These are phyloP conservation scores for Leptinotarsa tumamoca DNA, from an alignment of 2,888 invertebrate species.

Conservation along the genomic window DNA sequence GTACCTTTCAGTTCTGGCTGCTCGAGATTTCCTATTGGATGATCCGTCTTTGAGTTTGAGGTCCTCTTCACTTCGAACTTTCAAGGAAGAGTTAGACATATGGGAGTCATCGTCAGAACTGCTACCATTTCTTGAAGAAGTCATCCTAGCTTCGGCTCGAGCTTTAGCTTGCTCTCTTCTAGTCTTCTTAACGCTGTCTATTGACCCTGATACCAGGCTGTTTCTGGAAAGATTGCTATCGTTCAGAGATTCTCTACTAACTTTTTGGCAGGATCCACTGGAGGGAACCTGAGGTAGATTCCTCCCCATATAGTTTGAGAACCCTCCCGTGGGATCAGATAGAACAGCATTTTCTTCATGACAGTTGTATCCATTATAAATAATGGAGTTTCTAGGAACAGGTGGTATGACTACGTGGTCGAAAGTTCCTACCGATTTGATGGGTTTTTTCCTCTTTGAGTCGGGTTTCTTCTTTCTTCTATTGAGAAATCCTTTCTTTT, in stretches of 20 bases:
- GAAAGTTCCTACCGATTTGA: conserved; percentile 71
- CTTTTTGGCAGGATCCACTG: conserved; percentile 61
- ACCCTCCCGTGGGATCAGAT: conserved; percentile 70
- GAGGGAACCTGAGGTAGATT: conserved; percentile 53
- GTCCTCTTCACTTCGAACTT: conserved; percentile 78
- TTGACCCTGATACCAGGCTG: conserved; percentile 64
- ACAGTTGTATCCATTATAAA: conserved; percentile 51
- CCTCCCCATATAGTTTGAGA: conserved; percentile 54
- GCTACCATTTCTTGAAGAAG: conserved; percentile 72
- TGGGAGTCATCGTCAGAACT: conserved; percentile 81
- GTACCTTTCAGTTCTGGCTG: conserved; percentile 84
- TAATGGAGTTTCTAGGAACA: conserved; percentile 42
- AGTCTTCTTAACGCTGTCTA: conserved; percentile 69
- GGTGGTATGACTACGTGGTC: conserved; percentile 73
- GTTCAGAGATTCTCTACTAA: conserved; percentile 49
- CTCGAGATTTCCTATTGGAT: conserved; percentile 75
- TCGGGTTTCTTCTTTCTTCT: conserved; percentile 63
- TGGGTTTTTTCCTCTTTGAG: conserved; percentile 69
- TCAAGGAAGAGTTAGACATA: conserved; percentile 76
- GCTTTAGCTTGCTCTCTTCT: conserved; percentile 75
- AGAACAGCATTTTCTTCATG: conserved; percentile 70
- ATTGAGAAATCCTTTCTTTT: conserved; percentile 62
- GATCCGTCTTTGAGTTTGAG: conserved; percentile 68
- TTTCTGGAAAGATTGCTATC: conserved; percentile 51
- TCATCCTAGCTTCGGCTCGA: conserved; percentile 75